Conservation (phyloP, 2,113 vertebrate genomes). For the Arothron firmamentum region DNA sequence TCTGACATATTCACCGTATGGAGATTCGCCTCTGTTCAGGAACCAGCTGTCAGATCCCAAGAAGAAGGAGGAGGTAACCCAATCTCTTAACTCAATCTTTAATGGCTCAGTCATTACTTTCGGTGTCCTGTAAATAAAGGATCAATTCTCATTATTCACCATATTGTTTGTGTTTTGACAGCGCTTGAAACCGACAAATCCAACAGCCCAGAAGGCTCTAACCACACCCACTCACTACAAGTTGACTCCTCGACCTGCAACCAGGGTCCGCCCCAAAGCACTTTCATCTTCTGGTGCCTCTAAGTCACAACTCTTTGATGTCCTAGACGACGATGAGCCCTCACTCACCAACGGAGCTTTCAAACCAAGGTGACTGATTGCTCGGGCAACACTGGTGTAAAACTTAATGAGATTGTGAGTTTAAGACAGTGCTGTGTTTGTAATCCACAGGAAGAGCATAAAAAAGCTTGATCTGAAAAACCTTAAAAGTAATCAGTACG, state of each 20-base stretch:
- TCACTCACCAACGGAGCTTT: constrained; percentile 86
- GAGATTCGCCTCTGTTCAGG: constrained; percentile 92
- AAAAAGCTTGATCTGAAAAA: constrained; percentile 96
- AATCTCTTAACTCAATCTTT: not conserved
- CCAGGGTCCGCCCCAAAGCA: constrained; percentile 89
- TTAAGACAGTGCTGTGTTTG: not conserved
- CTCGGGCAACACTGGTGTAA: not conserved
- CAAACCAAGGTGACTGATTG: constrained; percentile 81
- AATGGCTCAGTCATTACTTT: not conserved
- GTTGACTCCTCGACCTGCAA: constrained; percentile 87
- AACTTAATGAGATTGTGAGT: not conserved
- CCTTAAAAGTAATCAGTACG: constrained; percentile 85
- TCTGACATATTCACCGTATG: constrained; percentile 88
- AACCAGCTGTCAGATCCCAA: constrained; percentile 93
- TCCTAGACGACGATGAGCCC: constrained; percentile 90
- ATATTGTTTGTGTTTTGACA: constrained; percentile 41
- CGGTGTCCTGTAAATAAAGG: not conserved
- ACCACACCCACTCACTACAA: constrained; percentile 94
- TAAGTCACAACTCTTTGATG: constrained; percentile 93
- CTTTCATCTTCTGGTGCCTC: constrained; percentile 81
- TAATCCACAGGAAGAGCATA: constrained; percentile 85
- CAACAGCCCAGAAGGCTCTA: constrained; percentile 92
- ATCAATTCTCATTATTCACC: not conserved
- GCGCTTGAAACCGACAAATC: constrained; percentile 95
- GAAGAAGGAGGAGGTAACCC: constrained; percentile 94